Conservation (phyloP, 2,113 vertebrate species). For the Ranitomeya imitator region DNA sequence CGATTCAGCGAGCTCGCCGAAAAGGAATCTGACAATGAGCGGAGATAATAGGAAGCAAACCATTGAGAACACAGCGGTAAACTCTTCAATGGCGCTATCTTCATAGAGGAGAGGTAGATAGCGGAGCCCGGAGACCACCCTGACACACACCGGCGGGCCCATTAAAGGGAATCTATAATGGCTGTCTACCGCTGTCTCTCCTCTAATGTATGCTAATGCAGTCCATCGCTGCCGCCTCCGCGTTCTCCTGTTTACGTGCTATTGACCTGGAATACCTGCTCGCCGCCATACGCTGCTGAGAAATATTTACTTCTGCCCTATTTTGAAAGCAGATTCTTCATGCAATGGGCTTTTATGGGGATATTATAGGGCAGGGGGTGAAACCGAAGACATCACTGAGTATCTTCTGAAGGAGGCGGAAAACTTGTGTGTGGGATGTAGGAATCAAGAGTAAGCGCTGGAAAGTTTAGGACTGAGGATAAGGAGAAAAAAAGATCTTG, state of each 20-base stretch:
- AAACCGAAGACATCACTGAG: background rate
- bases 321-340: background rate
- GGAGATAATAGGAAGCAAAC: background rate
- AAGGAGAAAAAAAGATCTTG: background rate
- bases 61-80: background rate
- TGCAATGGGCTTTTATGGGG: background rate
- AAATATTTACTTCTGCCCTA: slow-evolving; percentile 12
- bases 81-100: background rate
- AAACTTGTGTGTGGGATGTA: background rate
- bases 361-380: background rate
- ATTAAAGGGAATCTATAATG: slow-evolving; percentile 36
- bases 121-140: background rate
- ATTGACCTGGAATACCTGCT: slow-evolving; percentile 9
- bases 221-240: background rate
- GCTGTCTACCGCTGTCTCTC: background rate
- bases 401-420: background rate
- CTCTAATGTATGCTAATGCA: slow-evolving; percentile 31
- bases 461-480: background rate
- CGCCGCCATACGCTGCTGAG: background rate
- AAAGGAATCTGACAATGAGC: slow-evolving; percentile 10
- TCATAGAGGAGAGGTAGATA: background rate
- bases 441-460: background rate
- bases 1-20: background rate
- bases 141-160: background rate
- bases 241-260: slow-evolving; percentile 12